A percentile compares a stretch with the other conserved stretches of the same genome.
These are phyloP conservation scores for Hydrotaea cyrtoneurina DNA, from an alignment of 2,888 invertebrate genomes.

Conservation along the genomic window DNA sequence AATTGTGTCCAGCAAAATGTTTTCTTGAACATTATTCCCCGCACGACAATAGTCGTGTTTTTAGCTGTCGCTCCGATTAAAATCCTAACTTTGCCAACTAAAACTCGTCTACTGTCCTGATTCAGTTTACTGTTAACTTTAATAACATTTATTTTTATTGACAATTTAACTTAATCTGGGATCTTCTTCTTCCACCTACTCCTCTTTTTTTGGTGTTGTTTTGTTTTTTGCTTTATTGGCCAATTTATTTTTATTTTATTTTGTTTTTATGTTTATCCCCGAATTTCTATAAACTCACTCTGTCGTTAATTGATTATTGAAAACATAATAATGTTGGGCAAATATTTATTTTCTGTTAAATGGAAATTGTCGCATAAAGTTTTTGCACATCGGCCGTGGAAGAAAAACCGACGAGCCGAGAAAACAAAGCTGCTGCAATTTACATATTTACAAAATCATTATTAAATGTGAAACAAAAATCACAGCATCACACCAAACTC, in stretches of 20 bases:
- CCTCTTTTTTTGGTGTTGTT: too few species aligned
- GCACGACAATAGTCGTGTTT: too few species aligned
- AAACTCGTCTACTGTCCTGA: too few species aligned
- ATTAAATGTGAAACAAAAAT: background rate
- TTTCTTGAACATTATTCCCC: too few species aligned
- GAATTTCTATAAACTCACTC: conserved; percentile 1
- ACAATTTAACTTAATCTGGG: too few species aligned
- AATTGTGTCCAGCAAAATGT: too few species aligned
- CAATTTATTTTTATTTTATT: conserved; percentile 4
- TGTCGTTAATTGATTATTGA: conserved; percentile 32
- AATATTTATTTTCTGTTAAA: conserved; percentile 29
- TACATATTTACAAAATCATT: conserved; percentile 30
- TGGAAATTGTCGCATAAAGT: conserved; percentile 7
- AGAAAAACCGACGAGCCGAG: background rate
- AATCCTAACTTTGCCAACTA: too few species aligned
- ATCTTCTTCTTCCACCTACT: too few species aligned
- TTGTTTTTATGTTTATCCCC: background rate
- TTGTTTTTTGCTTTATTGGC: background rate
- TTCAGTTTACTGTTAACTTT: too few species aligned
- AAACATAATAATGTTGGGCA: conserved; percentile 26
- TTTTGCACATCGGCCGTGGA: too few species aligned
- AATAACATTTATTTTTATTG: too few species aligned
- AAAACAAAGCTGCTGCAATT: background rate
- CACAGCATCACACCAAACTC: background rate
- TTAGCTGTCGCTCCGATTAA: too few species aligned